Evolutionary conservation across 2,113 vertebrate species (phyloP), one percentile per base, ranked within the genome.

Genomic region (Sylvicapra grimmia): DNA sequence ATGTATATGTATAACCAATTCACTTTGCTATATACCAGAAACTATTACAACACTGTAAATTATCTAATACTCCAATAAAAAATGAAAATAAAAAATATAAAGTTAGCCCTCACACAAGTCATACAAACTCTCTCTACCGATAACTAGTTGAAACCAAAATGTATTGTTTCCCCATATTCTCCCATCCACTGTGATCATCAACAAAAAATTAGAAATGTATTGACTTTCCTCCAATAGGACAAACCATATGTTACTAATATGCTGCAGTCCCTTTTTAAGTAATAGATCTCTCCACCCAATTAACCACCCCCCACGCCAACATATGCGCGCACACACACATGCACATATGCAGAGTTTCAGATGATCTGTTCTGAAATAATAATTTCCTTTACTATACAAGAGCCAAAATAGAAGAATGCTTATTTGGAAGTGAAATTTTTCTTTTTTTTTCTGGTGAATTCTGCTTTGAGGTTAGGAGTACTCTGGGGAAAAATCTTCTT

Each of bases 231-330:
- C 63, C 89, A 94, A 83, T 49, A 90, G 56, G 33, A 83, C 82
- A 95, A 97, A 89, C 75, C 58, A 36, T 49, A 93, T 80, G 79
- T 59, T 77, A 89, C 65, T 87, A 97, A 93, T 94, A 94, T 40
- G 19, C 31, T 84, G 94, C 33, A 68, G 47, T 83, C 36, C 72
- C 56, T 80, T 97, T 95, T 63, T 68, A 96, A 40, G 68, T 72
- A 40, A 72, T 91, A 89, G 85, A 65, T 59, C 33, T 75, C 63
- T 47, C 89, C 49, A 90, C 21, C 47, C 54, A 83, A 47, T 95
- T 88, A 65, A 93, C 21, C 87, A 53, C 25, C 21, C 77, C 49
- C 13, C 14, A 40, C 59, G 15, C 95, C 49, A 87, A 61, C 5
- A 13, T 16, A 84, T 9, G 77, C 23, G 36, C 1, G 16, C 29